Base-by-base conservation (phyloP, 2,113 vertebrate genomes). In the Dipodomys stephensi region DNA sequence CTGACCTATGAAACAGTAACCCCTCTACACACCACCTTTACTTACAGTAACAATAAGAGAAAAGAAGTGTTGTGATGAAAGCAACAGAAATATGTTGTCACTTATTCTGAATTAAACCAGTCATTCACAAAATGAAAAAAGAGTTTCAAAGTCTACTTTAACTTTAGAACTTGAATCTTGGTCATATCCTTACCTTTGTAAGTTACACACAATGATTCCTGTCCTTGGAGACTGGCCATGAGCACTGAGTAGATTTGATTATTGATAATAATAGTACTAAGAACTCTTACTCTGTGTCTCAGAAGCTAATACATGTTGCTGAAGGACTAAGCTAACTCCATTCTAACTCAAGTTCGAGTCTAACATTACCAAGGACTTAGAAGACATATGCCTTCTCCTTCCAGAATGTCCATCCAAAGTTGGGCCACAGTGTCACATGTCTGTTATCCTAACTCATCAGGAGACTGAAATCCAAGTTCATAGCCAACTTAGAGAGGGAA, bases 141-240 rank as follows among this genome's bases (percentile, higher is more conserved):
- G 15, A 73, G 57, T 39, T 94, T 7, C 83, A 28, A 62, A 90
- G 19, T 92, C 73, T 82, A 60, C 12, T 77, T 60, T 84, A 65
- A 87, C 57, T 79, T 12, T 60, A 93, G 44, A 35, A 10, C 93
- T 68, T 73, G 57, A 80, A 73, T n/a, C 20, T 88, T 85, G 71
- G 76, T 72, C 44, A 25, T 35, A 11, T 9, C 32, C 7, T 27
- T 64, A 71, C 13, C 68, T 84, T 84, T 84, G 27, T 74, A 87
- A 65, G 16, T 27, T 74, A 27, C 27, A 91, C 4, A 62, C 16
- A 62, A 4, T 13, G 87, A 86, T 84, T 69, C 5, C 77, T 87
- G 28, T 16, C 18, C 44, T 35, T 92, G 30, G 68, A 65, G 11
- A 87, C 93, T 68, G 60, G 23, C 60, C 53, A 28, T 49, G 44